Evolutionary conservation across 1,140 invertebrate species (phyloP), one percentile per base, ranked within the genome.

Genomic region (Rhopalosiphum maidis): DNA sequence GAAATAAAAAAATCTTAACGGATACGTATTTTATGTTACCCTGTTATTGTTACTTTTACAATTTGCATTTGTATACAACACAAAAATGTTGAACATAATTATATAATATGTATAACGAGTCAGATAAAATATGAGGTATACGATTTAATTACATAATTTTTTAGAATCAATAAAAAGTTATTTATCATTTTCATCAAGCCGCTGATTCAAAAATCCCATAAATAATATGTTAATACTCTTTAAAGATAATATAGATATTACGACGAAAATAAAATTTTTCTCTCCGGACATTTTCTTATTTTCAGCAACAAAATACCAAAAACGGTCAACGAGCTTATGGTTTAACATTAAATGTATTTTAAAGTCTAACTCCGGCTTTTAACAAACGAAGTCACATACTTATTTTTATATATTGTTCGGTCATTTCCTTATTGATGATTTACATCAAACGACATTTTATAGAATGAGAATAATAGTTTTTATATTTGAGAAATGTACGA

Each of bases 271-370:
- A 89, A 0, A 51, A 89, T 89, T 89, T 11, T 48, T 11, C 48
- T 37, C 43, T 23, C 25, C 2, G n/a, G 23, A 11, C 7, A 37
- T 54, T 54, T 35, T 77, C 60, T 77, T 22, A 25, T 54, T 54
- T 35, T 89, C 87, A 89, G 87, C 48, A 89, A 89, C 21, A 89
- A 89, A 89, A 54, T 54, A 54, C 21, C 0, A 37, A 89, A 89
- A 3, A 88, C 37, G 9, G 15, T 54, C 87, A 89, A 89, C 54
- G 3, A 25, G 21, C 11, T 89, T 89, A 37, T 25, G 23, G 87
- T 89, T 54, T 25, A 89, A 88, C 46, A 46, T 86, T 30, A 25
- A 43, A 86, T 85, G 30, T 88, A n/a, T 54, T 89, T 89, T 54
- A 25, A 54, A 43, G 5, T 46, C 5, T 21, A 43, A 89, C 2